phyloP scores from a whole-genome alignment of 2,797 vertebrate genomes.

The Eutrigla gurnardus region DNA sequence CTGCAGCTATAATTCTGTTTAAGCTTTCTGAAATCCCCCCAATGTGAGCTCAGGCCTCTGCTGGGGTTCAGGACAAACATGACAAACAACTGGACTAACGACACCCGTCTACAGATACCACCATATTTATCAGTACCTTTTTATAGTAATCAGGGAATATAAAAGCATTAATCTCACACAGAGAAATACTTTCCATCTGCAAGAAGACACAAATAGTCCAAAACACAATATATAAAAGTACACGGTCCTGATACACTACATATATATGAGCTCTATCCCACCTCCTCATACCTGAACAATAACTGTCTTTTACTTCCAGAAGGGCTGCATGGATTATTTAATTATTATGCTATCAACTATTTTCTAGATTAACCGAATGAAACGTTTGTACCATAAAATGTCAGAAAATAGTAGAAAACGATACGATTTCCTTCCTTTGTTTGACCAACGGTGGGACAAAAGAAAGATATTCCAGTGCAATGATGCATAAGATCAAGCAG shows the following conservation, averaged over 20 bases:
- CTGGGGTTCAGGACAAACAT: constrained; percentile 29
- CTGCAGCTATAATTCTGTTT: constrained; percentile 37
- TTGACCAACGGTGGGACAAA: background rate
- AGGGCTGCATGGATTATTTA: background rate
- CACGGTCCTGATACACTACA: background rate
- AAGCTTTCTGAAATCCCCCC: constrained; percentile 41
- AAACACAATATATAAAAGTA: background rate
- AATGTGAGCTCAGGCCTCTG: constrained; percentile 25
- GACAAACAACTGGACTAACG: constrained; percentile 30
- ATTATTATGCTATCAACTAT: background rate
- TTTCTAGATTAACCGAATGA: background rate
- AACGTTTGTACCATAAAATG: background rate
- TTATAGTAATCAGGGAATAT: background rate
- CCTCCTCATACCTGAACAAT: background rate
- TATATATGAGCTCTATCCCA: background rate
- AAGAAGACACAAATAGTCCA: background rate
- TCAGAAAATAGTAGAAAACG: background rate
- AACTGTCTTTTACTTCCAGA: background rate
- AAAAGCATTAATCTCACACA: background rate
- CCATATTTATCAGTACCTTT: too few species aligned
- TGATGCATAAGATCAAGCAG: background rate
- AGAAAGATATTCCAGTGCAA: background rate
- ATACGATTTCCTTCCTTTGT: background rate
- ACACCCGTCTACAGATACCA: background rate
- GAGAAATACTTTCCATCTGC: background rate